Evolutionary conservation across 2,113 vertebrate species (phyloP).

Genomic region (Noctilio leporinus): DNA sequence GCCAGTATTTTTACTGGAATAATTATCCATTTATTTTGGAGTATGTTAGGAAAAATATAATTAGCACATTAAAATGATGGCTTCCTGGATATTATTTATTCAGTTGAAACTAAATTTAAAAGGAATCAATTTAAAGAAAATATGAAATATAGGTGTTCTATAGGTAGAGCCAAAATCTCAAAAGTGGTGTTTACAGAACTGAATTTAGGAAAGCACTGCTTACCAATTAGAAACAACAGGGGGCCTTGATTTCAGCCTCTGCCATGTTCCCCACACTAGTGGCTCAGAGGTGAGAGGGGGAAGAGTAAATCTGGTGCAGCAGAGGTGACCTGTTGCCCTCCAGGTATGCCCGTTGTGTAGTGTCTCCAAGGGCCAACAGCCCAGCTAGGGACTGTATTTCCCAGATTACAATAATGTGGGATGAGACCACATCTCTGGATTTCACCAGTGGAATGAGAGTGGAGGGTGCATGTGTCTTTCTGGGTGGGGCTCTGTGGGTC

Average conservation of each 20-base stretch:
- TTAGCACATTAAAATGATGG: slow-evolving; percentile 24
- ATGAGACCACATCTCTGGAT: not conserved
- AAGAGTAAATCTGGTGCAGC: not conserved
- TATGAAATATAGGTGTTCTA: not conserved
- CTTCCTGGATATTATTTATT: slow-evolving; percentile 41
- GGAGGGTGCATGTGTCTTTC: not conserved
- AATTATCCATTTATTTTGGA: slow-evolving; percentile 13
- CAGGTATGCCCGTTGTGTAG: too few species aligned
- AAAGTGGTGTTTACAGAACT: not conserved
- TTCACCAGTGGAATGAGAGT: not conserved
- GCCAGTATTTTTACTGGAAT: slow-evolving; percentile 4
- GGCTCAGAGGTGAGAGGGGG: not conserved
- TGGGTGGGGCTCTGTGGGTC: too few species aligned
- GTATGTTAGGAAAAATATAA: slow-evolving; percentile 22
- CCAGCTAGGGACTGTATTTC: not conserved
- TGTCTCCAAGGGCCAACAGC: not conserved
- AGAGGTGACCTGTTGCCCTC: not conserved
- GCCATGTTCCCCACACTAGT: too few species aligned
- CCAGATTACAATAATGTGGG: not conserved
- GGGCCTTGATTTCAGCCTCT: too few species aligned
- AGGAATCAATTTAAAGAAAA: slow-evolving; percentile 12
- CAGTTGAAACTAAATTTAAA: slow-evolving; percentile 34
- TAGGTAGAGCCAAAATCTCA: not conserved
- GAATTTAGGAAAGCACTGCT: not conserved
- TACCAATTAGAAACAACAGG: not conserved